Base-by-base conservation (phyloP, 1,140 invertebrate species). In the Nomia melanderi region DNA sequence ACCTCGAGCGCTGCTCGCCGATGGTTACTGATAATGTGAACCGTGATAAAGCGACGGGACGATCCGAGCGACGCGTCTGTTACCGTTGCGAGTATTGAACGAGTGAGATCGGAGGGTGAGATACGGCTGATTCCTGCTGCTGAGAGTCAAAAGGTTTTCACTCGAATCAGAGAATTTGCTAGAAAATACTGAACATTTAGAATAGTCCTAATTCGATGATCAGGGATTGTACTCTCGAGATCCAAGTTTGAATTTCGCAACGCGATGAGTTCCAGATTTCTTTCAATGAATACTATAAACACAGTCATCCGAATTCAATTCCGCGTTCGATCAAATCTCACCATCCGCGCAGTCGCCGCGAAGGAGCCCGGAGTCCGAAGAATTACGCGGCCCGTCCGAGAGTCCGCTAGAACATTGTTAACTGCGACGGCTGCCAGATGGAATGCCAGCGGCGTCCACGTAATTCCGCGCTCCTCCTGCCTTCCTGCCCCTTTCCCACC, bases 1-100 rank as follows among this genome's bases (percentile, higher is more conserved):
- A 78, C 85, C 77, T 57, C 79, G 56, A 23, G 71, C 56, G 39
- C 59, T 44, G 33, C 36, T 50, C 57, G 39, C 36, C 14, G 17
- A 44, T 41, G 20, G 20, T 31, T 39, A 12, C 12, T 20, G 59
- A 17, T 65, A 73, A 64, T 65, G 31, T 31, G n/a, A n/a, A n/a
- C n/a, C n/a, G 31, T 12, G 33, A 29, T 53, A 64, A 29, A 25
- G 25, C 23, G 41, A 20, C 39, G n/a, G 4, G 27, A 72, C 29
- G 41, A 20, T 31, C 31, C 25, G 25, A 12, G 17, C 25, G 14
- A 20, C 29, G 8, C 23, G n/a, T 39, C 17, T 50, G 33, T 56
- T 27, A 25, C 14, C 54, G 54, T 29, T 27, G 29, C 29, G 27
- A 29, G 4, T 6, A 12, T 17, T 57, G 8, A 31, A 57, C 54